These are phyloP conservation scores for Neostethus bicornis DNA, from an alignment of 2,797 vertebrate species.

Conservation along the genomic window DNA sequence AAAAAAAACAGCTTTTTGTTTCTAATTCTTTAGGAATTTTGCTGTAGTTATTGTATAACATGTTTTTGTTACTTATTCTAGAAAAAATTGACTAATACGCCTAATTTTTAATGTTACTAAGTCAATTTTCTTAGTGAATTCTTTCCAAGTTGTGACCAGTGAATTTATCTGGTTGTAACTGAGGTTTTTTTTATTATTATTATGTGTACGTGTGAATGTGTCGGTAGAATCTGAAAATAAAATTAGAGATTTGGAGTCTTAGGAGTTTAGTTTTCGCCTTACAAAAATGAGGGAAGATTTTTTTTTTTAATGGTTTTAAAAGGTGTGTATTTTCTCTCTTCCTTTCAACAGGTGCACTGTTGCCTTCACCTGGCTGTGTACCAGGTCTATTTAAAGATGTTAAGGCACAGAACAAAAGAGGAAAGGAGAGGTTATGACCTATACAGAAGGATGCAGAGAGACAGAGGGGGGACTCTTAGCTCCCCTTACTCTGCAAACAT, in stretches of 20 bases:
- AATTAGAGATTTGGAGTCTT: slow-evolving; percentile 48
- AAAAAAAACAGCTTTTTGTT: slow-evolving; percentile 50
- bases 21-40: slow-evolving; percentile 64
- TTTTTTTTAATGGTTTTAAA: slow-evolving; percentile 53
- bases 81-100: slow-evolving; percentile 47
- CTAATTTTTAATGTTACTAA: slow-evolving; percentile 57
- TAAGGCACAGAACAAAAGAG: slow-evolving; percentile 46
- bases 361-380: slow-evolving; percentile 76
- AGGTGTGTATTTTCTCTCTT: slow-evolving; percentile 66
- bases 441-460: slow-evolving; percentile 63
- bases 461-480: slow-evolving; percentile 57
- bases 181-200: slow-evolving; percentile 34
- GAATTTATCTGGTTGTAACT: slow-evolving; percentile 50
- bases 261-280: too few relatives aligned
- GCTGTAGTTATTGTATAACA: slow-evolving; percentile 82
- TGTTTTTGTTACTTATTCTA: slow-evolving; percentile 44
- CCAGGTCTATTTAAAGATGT: slow-evolving; percentile 70
- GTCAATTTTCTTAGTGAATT: slow-evolving; percentile 47
- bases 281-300: slow-evolving; percentile 43
- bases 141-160: slow-evolving; percentile 49
- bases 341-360: slow-evolving; percentile 79
- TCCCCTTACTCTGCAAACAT: slow-evolving; percentile 68
- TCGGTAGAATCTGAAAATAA: slow-evolving; percentile 59
- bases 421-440: slow-evolving; percentile 54
- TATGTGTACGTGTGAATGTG: slow-evolving; percentile 2